A percentile compares a stretch with the other conserved stretches of the same genome.
Conservation (phyloP, 2,113 vertebrate genomes). For the Periophthalmus modestus region DNA sequence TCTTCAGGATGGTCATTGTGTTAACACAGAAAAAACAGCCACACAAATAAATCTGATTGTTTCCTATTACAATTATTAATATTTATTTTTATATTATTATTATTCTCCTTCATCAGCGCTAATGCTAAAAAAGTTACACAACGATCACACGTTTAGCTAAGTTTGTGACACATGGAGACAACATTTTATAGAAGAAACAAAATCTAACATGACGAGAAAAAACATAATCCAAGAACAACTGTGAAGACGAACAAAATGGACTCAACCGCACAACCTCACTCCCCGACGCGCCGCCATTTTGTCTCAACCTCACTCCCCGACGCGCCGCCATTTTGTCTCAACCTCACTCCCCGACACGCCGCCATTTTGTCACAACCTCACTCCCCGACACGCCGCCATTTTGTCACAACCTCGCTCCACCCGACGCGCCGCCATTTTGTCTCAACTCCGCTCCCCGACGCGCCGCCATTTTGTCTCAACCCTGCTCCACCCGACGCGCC, state of each 20-base stretch:
- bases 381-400: slow-evolving; percentile 18
- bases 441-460: no score
- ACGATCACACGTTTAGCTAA: slow-evolving; percentile 75
- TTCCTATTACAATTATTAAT: slow-evolving; percentile 58
- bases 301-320: no score
- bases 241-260: slow-evolving; percentile 51
- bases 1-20: slow-evolving; percentile 67
- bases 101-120: slow-evolving; percentile 69
- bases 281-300: slow-evolving; percentile 19
- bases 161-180: slow-evolving; percentile 68
- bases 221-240: slow-evolving; percentile 37
- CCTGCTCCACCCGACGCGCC: slow-evolving; percentile 13
- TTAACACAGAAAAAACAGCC: slow-evolving; percentile 76
- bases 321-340: no score
- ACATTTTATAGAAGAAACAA: slow-evolving; percentile 63
- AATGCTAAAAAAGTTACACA: slow-evolving; percentile 79
- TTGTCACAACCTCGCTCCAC: no score
- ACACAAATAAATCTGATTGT: slow-evolving; percentile 74
- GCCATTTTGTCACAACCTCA: no score
- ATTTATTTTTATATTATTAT: slow-evolving; percentile 68
- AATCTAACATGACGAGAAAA: slow-evolving; percentile 29
- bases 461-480: no score
- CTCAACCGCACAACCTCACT: slow-evolving; percentile 61
- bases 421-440: no score
- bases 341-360: no score